Base-by-base conservation (phyloP, 2,113 vertebrate species). In the Dissostichus mawsoni region DNA sequence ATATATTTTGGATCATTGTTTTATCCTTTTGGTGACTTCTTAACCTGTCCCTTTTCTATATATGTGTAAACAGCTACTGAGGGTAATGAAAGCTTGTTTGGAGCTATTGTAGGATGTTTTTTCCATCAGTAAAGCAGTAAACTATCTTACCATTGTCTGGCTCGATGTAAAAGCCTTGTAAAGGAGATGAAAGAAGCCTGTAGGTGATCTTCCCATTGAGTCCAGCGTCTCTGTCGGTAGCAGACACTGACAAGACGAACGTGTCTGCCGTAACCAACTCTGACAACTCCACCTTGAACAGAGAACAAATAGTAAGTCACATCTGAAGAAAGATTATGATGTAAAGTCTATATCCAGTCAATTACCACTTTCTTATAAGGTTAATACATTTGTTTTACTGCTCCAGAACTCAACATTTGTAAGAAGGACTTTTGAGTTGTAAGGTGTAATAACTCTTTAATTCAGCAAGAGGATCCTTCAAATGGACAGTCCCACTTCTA, bases 151-250 rank as follows among this genome's bases (percentile, higher is more conserved):
- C 97, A 81, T 95, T 97, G 73, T 91, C 69, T 53, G 91, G 84
- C 85, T 95, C 92, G 63, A 99, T 95, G 74, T 93, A 92, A 83
- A 98, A 98, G 41, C 92, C 94, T 70, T 93, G 89, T 50, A 90
- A 79, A 61, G 92, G 84, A 68, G 95, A 92, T 16, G 96, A 94
- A 13, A 97, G 87, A 33, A 98, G 96, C 87, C 93, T 95, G 88
- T 98, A 99, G 62, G 91, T 94, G 91, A 99, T 78, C 29, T 93
- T 87, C 56, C 95, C 94, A 25, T 95, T 96, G 56, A 80, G 84
- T 41, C 93, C 95, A 0, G 94, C 90, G 84, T 97, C 97, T 78
- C 73, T 92, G 44, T 98, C 97, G 1, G 81, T 91, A 56, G 98
- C 96, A n/a, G 90, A 94, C 55, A 98, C 89, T 0, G 94, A 94